Evolutionary conservation across 2,888 invertebrate species (phyloP).

Genomic region (Minunthozetes semirufus): DNA sequence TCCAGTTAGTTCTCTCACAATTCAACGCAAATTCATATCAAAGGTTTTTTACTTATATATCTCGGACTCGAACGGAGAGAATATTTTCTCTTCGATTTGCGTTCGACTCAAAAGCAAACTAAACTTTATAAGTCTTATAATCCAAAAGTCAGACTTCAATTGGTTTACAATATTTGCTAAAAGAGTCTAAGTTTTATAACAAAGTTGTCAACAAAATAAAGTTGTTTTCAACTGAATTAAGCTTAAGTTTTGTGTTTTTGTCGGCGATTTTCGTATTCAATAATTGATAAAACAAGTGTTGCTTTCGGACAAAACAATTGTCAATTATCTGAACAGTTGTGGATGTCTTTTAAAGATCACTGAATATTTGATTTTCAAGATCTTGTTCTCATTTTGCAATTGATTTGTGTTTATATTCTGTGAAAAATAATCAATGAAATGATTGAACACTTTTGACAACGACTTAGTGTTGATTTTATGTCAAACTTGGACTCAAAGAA

Average conservation of each 20-base stretch:
- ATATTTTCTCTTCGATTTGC: neutral
- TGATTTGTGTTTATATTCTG: neutral
- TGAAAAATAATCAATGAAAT: neutral
- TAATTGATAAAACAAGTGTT: neutral
- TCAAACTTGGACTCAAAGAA: neutral
- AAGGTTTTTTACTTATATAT: neutral
- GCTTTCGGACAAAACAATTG: neutral
- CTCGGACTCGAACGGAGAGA: neutral
- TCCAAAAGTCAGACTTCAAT: neutral
- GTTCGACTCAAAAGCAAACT: neutral
- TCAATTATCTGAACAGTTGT: slow-evolving; percentile 9
- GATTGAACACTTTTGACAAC: neutral
- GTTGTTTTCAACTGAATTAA: neutral
- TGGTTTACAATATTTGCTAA: slow-evolving; percentile 14
- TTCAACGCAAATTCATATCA: neutral
- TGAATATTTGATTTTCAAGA: neutral
- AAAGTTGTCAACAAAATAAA: neutral
- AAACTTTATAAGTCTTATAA: neutral
- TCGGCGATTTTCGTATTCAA: too few relatives aligned
- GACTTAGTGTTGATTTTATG: neutral
- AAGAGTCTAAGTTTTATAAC: neutral
- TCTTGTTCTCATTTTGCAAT: neutral
- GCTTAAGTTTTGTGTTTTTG: neutral
- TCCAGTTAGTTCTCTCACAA: slow-evolving; percentile 1
- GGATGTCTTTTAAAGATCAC: neutral